These are phyloP conservation scores for Addax nasomaculatus DNA, from an alignment of 2,113 vertebrate species.

Conservation along the genomic window DNA sequence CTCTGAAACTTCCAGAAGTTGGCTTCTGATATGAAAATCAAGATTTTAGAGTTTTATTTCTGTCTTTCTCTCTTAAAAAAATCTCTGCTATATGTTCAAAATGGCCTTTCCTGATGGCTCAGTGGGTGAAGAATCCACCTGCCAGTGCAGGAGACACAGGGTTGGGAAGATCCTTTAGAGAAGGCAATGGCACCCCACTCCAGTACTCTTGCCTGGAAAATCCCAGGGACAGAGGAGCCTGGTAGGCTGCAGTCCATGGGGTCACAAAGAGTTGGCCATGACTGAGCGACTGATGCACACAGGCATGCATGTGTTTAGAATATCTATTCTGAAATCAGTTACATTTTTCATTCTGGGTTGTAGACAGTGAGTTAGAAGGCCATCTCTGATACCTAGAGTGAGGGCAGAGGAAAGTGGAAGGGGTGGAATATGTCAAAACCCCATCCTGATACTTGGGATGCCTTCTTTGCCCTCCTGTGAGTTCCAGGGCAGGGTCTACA, in stretches of 20 bases:
- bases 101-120: not conserved
- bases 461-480: fast-evolving
- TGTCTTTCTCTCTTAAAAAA: not conserved
- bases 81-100: not conserved
- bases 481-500: not conserved
- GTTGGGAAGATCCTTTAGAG: not conserved
- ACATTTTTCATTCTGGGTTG: not conserved
- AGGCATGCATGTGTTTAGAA: not conserved
- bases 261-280: not conserved
- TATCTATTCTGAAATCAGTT: not conserved
- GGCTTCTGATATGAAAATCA: not conserved
- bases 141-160: not conserved
- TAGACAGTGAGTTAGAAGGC: not conserved
- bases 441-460: fast-evolving
- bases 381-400: not conserved
- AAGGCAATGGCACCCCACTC: not conserved
- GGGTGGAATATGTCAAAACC: not conserved
- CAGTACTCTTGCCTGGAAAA: not conserved
- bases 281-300: not conserved
- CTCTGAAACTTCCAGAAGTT: not conserved
- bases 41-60: not conserved
- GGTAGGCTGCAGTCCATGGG: not conserved
- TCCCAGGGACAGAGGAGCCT: not conserved
- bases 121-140: not conserved
- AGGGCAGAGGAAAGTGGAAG: not conserved